Evolutionary conservation across 2,113 vertebrate genomes (phyloP).

Genomic region (Campylomormyrus tamandua): DNA sequence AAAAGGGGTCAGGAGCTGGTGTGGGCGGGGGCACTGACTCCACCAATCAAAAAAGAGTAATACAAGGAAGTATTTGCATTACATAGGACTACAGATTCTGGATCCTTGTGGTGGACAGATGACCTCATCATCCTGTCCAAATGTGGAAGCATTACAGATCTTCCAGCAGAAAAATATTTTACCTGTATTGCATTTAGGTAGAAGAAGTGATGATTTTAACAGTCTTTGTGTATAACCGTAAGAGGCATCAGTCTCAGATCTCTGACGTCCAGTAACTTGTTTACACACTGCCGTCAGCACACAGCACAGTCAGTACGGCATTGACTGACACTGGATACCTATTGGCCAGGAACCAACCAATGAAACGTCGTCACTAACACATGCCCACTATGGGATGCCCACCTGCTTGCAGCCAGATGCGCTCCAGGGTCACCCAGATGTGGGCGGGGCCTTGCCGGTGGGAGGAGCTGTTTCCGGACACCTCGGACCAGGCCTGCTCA

Average conservation of each 20-base stretch:
- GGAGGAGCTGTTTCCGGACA: constrained; percentile 70
- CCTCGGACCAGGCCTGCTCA: constrained; percentile 88
- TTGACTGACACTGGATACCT: neutral
- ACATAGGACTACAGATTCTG: neutral
- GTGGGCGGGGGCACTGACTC: neutral
- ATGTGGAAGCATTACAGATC: neutral
- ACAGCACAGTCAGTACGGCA: neutral
- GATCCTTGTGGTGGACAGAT: neutral
- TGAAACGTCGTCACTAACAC: neutral
- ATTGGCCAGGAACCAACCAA: neutral
- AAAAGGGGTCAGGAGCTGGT: neutral
- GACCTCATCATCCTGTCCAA: neutral
- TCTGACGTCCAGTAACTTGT: neutral
- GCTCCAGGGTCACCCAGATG: constrained; percentile 84
- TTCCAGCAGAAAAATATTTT: neutral
- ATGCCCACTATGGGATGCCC: constrained; percentile 35
- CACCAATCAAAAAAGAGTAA: neutral
- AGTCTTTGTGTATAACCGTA: neutral
- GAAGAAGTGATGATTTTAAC: neutral
- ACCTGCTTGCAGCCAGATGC: constrained; percentile 97
- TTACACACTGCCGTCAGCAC: neutral
- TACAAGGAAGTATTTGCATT: neutral
- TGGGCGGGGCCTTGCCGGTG: constrained; percentile 82
- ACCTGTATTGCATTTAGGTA: neutral
- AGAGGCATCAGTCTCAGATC: neutral